Base-by-base conservation (phyloP, 2,888 invertebrate genomes). In the Azorinus chamasolen region DNA sequence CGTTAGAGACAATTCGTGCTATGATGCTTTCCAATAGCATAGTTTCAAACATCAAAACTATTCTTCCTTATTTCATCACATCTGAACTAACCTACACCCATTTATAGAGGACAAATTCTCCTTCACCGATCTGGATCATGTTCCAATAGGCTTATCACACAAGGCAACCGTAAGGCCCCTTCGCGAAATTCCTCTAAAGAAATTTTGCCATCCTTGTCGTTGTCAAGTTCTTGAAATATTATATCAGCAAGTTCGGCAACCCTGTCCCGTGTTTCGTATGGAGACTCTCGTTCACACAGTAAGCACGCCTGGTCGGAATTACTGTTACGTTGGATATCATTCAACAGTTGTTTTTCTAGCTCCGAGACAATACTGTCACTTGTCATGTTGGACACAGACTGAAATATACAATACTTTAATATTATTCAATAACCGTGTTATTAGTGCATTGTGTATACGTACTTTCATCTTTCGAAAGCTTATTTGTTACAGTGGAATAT, bases 171-270 rank as follows among this genome's bases (percentile, higher is more conserved):
- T 25, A 58, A 32, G 20, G 83, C 85, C 8, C 81, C 79, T 2
- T 72, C 50, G 8, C 70, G 45, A 50, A 85, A 85, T 46, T 85
- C 85, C 20, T 83, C 78, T 22, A 63, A 32, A 10, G 83, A 77
- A 6, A 85, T 81, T 12, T 22, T 41, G 2, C 77, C 76, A 48
- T 85, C 83, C n/a, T 64, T 62, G 39, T 85, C 75, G 16, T 61
- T 51, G 53, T 85, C 85, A 24, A 85, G 25, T 51, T 72, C 59
- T 14, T 54, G 61, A 39, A 79, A 79, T 8, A 79, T 58, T 22
- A 50, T 68, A 51, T 79, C 75, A 6, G 79, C 75, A 10, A 79
- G 68, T 45, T 79, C 75, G 12, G 46, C 72, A 2, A 64, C 70
- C 18, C 59, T 54, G 45, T 79, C 79, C 10, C 62, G 64, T 37